Percentiles rank a stretch among this genome's conserved stretches.
Evolutionary conservation across 1,140 invertebrate species (phyloP).

Genomic region (Heterodera carotae): DNA sequence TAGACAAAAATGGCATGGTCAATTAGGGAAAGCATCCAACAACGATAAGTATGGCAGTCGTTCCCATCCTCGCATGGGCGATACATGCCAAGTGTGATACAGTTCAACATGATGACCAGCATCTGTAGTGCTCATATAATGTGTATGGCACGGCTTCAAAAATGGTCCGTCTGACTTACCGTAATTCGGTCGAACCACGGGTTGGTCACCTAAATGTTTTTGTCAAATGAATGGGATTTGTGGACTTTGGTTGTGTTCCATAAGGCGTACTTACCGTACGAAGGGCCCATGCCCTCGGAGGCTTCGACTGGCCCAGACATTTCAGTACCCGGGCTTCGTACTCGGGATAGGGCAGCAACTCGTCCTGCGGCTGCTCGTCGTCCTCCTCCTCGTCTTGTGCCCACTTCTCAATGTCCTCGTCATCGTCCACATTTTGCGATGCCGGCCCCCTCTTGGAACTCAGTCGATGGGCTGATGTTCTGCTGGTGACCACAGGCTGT

Average conservation of each 20-base stretch:
- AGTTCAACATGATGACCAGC: slow-evolving; percentile 96
- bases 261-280: slow-evolving; percentile 67
- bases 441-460: neutral
- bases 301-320: slow-evolving; percentile 82
- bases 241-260: neutral
- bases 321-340: slow-evolving; percentile 68
- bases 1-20: slow-evolving; percentile 93
- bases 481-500: neutral
- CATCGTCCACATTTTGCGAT: slow-evolving; percentile 15
- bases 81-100: slow-evolving; percentile 98
- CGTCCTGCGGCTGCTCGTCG: slow-evolving; percentile 46
- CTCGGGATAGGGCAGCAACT: slow-evolving; percentile 58
- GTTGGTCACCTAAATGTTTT: slow-evolving; percentile 75
- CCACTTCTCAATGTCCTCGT: slow-evolving; percentile 47
- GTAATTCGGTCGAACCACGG: slow-evolving; percentile 98
- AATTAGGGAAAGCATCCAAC: slow-evolving; percentile 88
- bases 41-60: slow-evolving; percentile 81
- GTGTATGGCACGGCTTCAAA: neutral
- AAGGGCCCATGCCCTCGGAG: slow-evolving; percentile 85
- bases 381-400: slow-evolving; percentile 42
- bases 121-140: slow-evolving; percentile 69
- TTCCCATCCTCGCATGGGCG: slow-evolving; percentile 88
- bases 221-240: neutral
- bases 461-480: neutral
- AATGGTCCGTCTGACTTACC: slow-evolving; percentile 2